Evolutionary conservation across 2,113 vertebrate genomes (phyloP).

Genomic region (Aix galericulata): DNA sequence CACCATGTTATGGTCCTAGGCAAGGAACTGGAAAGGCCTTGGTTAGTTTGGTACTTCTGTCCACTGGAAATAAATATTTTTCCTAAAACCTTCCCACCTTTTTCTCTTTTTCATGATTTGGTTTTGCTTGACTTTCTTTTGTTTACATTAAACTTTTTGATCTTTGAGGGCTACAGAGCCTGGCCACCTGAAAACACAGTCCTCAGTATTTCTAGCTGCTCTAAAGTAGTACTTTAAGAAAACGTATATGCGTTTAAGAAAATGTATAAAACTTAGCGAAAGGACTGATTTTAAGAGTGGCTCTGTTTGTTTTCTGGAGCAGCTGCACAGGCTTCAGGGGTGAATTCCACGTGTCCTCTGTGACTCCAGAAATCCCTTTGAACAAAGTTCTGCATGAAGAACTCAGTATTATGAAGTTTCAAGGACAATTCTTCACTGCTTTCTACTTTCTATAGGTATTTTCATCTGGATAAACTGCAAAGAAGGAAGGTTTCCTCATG

Average conservation of each 20-base stretch:
- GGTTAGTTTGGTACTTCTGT: neutral
- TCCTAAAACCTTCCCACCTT: fast-evolving
- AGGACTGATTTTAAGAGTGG: neutral
- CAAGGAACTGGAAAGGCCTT: neutral
- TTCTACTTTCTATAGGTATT: neutral
- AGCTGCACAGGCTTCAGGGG: neutral
- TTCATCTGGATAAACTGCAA: neutral
- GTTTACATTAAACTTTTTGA: neutral
- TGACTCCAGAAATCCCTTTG: neutral
- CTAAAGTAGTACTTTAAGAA: neutral
- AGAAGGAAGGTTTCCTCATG: constrained; percentile 11
- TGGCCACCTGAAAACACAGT: neutral
- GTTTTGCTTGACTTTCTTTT: neutral
- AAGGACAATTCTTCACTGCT: neutral
- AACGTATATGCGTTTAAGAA: neutral
- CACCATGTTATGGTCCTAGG: neutral
- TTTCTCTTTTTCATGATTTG: neutral
- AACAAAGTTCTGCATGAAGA: neutral
- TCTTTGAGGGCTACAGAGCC: neutral
- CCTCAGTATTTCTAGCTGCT: neutral
- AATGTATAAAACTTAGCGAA: neutral
- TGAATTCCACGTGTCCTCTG: neutral
- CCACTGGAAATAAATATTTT: neutral
- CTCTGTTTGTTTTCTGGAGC: neutral
- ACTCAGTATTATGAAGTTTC: neutral